Evolutionary conservation across 2,113 vertebrate genomes (phyloP).

Genomic region (Lucifuga dentata): DNA sequence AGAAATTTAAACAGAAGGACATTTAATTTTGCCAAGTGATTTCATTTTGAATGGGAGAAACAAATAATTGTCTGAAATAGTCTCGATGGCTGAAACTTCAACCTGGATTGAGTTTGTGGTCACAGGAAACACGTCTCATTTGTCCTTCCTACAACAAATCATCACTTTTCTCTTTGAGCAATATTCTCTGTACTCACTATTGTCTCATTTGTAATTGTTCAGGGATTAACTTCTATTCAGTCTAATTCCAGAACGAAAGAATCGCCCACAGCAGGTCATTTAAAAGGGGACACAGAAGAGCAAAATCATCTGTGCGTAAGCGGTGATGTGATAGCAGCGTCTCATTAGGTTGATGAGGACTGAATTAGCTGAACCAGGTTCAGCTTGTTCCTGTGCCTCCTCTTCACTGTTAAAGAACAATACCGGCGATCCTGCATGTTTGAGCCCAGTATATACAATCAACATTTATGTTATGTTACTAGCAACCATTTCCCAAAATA

Average conservation of each 20-base stretch:
- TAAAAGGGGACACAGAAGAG: not conserved
- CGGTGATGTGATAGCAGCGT: not conserved
- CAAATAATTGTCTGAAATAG: too few species aligned
- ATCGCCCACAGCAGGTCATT: slow-evolving; percentile 5
- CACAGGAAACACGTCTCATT: too few species aligned
- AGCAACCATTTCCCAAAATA: too few species aligned
- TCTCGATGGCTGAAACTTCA: not conserved
- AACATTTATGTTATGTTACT: too few species aligned
- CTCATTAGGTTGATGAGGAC: slow-evolving; percentile 18
- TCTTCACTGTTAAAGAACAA: not conserved
- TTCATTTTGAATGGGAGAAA: too few species aligned
- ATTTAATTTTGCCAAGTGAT: too few species aligned
- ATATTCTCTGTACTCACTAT: slow-evolving; percentile 3
- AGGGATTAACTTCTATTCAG: not conserved
- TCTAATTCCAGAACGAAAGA: not conserved
- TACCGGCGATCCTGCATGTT: too few species aligned
- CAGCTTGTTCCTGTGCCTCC: not conserved
- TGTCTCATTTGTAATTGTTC: not conserved
- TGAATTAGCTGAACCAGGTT: slow-evolving; percentile 9
- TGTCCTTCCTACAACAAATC: not conserved
- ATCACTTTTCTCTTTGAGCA: not conserved
- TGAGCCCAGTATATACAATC: too few species aligned
- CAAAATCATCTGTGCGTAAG: slow-evolving; percentile 2
- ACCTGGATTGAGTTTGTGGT: not conserved
- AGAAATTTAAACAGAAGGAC: too few species aligned